Evolutionary conservation across 2,797 vertebrate species (phyloP), one percentile per base, ranked within the genome.

Genomic region (Salarias fasciatus): DNA sequence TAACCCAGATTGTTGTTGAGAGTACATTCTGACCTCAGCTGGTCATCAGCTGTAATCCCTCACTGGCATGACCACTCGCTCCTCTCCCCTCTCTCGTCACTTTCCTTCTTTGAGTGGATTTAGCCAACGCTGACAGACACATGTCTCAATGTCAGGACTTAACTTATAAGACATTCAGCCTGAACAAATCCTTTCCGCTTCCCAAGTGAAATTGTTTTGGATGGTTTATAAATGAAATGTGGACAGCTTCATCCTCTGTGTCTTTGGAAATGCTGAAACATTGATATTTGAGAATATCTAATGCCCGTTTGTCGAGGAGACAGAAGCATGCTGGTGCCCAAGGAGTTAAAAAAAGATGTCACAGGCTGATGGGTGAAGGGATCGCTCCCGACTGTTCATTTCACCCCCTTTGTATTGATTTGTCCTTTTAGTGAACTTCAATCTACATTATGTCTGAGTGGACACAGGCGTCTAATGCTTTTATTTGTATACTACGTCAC

Each of bases 51-150:
- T 79, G 44, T 88, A 84, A 90, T 88, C 83, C 77, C 38, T 13
- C 59, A 53, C 67, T 62, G 63, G 48, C 75, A 68, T 30, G 48
- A 72, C 58, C 41, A 57, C 74, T 75, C 69, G 33, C 78, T 79
- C 72, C 51, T 49, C 51, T 30, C 53, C 63, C 8, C 38, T 43
- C 53, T 48, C 53, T 54, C 55, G 33, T 79, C 73, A 40, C 75
- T 75, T 80, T 82, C 63, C 45, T 33, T 68, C 74, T 80, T 74
- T 82, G 75, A 82, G 69, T 84, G 82, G 82, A 88, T 87, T 83
- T 35, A 63, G 40, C 61, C 45, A 54, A 62, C 55, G 57, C 72
- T 53, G 56, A 79, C 46, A 61, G 72, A 78, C 78, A 63, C 60
- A 13, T 78, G 73, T 83, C 78, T 60, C 61, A 57, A 49, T 80